Conservation (phyloP, 2,888 invertebrate species). For the Chromoteleia sp. region DNA sequence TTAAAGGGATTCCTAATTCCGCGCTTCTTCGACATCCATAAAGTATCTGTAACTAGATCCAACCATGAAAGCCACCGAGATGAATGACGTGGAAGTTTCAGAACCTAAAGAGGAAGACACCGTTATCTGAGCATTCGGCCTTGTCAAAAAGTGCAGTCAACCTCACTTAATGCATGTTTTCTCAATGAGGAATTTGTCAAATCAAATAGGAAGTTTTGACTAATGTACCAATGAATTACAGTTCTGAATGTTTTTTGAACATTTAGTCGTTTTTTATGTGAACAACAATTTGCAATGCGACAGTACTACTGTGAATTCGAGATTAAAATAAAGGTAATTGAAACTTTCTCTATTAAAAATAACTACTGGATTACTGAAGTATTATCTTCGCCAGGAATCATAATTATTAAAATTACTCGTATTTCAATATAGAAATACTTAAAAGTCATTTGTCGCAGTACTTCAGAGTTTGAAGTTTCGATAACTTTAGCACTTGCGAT, state of each 20-base stretch:
- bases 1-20: slow-evolving; percentile 54
- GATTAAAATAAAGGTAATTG: slow-evolving; percentile 41
- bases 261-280: background rate
- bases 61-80: slow-evolving; percentile 55
- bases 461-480: no score
- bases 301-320: background rate
- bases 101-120: slow-evolving; percentile 54
- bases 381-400: no score
- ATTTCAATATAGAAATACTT: no score
- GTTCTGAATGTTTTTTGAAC: slow-evolving; percentile 23
- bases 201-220: slow-evolving; percentile 63
- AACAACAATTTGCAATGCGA: slow-evolving; percentile 1
- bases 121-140: slow-evolving; percentile 63
- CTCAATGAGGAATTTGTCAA: slow-evolving; percentile 61
- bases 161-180: slow-evolving; percentile 54
- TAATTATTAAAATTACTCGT: no score
- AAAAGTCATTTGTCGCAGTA: no score
- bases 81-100: slow-evolving; percentile 62
- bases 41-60: slow-evolving; percentile 58
- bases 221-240: slow-evolving; percentile 34
- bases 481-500: no score
- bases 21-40: slow-evolving; percentile 46
- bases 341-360: no score
- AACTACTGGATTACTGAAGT: no score
- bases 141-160: slow-evolving; percentile 66